Evolutionary conservation across 2,888 invertebrate genomes (phyloP).

Genomic region (Monoplex corrugatus): DNA sequence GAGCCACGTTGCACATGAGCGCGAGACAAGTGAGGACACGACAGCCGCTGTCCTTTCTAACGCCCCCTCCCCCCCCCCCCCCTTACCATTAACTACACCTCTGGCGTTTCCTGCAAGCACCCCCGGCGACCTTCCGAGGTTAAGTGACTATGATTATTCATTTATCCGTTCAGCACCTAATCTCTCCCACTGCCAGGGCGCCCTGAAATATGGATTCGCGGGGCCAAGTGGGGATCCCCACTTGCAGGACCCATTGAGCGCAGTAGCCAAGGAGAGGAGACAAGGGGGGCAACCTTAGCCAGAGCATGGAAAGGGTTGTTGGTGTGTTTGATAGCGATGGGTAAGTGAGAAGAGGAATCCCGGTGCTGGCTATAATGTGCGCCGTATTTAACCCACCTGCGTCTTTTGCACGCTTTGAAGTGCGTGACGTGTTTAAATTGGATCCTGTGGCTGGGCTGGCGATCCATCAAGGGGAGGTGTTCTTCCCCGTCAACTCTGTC

Average conservation of each 20-base stretch:
- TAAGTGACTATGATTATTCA: constrained; percentile 48
- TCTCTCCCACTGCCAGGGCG: not conserved
- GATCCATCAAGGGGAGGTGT: not conserved
- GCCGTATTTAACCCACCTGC: constrained; percentile 33
- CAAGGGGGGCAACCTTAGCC: no score
- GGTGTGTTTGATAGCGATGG: no score
- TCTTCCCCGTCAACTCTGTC: not conserved
- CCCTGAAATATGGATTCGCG: constrained; percentile 34
- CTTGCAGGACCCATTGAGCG: not conserved
- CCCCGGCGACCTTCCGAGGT: constrained; percentile 12
- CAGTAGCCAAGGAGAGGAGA: not conserved
- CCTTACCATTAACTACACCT: not conserved
- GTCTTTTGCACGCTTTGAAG: not conserved
- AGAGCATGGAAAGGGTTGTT: no score
- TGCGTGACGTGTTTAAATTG: constrained; percentile 18
- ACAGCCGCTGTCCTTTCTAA: not conserved
- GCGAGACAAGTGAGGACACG: constrained; percentile 8
- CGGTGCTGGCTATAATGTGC: not conserved
- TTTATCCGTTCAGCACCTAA: constrained; percentile 28
- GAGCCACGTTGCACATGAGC: no score
- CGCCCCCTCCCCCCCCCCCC: not conserved
- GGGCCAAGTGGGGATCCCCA: not conserved
- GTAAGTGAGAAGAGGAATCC: not conserved
- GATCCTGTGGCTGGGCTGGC: not conserved
- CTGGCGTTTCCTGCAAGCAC: not conserved